phyloP scores from a whole-genome alignment of 2,113 vertebrate species.

The Crocuta crocuta region DNA sequence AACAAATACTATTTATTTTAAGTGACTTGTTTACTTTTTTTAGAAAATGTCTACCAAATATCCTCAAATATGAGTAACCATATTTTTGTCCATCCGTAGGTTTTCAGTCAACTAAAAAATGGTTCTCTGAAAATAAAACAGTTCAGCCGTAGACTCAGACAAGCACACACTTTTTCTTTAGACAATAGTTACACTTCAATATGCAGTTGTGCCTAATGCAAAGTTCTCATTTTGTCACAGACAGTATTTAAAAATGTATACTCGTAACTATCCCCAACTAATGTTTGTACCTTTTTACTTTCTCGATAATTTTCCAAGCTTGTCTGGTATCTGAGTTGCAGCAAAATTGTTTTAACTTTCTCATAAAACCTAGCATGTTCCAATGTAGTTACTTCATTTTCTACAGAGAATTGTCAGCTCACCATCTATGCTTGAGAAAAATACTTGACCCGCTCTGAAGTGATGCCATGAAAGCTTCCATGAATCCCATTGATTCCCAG shows the following conservation, averaged over 20 bases:
- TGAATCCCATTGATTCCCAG: neutral
- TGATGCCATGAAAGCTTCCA: neutral
- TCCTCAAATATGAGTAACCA: neutral
- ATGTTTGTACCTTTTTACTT: constrained; percentile 9
- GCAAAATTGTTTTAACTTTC: neutral
- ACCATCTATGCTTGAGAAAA: neutral
- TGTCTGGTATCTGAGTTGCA: neutral
- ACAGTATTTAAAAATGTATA: neutral
- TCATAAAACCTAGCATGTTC: neutral
- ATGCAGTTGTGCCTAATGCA: neutral
- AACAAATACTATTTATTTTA: constrained; percentile 12
- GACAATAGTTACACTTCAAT: neutral
- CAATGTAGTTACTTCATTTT: constrained; percentile 19
- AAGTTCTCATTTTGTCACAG: neutral
- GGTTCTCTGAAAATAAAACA: neutral
- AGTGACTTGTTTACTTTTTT: neutral
- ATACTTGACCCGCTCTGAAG: neutral
- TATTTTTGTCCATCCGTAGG: neutral
- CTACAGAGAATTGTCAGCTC: neutral
- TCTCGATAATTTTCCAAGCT: neutral
- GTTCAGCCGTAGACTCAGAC: neutral
- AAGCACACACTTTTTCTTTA: neutral
- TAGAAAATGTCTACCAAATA: neutral
- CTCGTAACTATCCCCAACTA: neutral
- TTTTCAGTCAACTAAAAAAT: constrained; percentile 3